Evolutionary conservation across 1,140 invertebrate species (phyloP), one percentile per base, ranked within the genome.

Genomic region (Ylistrum balloti): DNA sequence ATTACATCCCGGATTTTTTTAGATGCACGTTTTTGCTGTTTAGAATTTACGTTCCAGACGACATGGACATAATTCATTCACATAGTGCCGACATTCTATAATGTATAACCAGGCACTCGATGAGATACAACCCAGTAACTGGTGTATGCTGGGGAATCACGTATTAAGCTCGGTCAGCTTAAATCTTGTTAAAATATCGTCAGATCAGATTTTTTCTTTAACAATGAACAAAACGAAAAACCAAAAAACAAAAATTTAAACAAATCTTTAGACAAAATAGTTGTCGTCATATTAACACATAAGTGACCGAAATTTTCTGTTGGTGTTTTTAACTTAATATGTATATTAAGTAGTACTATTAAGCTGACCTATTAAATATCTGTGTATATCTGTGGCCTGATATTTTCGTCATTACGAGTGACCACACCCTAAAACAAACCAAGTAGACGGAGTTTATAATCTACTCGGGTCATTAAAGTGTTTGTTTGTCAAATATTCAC

Each of bases 401-500:
- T 74, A 74, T 74, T 74, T 28, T 74, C 56, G 56, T 74, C 56
- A 74, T 74, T 74, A 74, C 1, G 56, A 28, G 22, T 74, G n/a
- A 28, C 56, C 56, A 74, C 56, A 74, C 56, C 56, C 56, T 74
- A 74, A 74, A 74, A 28, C 56, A 74, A 74, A 74, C 56, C 56
- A 74, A 28, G 45, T 20, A 7, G 45, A 22, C 45, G 2, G 20
- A 20, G 22, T 74, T 74, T 74, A 74, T 74, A 74, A 74, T 74
- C 56, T 74, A 74, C n/a, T 11, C 22, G 9, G 56, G 56, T 74
- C 56, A 74, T 74, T 74, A 28, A 28, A 74, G 56, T 74, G 56
- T 74, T 74, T 74, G 56, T 74, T 74, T 74, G 56, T 74, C 56
- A 74, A 74, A 74, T 74, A 74, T 74, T 74, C 56, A n/a, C 56